Conservation (phyloP, 2,888 invertebrate genomes). For the Drosophila longiperda region DNA sequence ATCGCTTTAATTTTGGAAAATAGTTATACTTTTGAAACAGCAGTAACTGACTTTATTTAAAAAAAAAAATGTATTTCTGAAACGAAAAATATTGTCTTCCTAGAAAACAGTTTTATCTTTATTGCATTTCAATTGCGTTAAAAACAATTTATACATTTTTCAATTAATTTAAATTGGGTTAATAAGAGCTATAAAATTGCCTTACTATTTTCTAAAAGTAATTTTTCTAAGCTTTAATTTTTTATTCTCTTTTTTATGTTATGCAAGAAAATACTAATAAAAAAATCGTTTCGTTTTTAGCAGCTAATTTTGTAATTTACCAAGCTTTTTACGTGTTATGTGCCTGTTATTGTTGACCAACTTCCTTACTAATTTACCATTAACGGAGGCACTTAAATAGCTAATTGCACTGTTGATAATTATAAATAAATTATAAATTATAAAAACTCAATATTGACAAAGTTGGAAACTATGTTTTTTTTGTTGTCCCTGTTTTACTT, state of each 20-base stretch:
- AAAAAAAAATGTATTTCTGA: background rate
- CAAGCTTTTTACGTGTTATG: conserved; percentile 31
- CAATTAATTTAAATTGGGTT: background rate
- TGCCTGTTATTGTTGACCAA: conserved; percentile 22
- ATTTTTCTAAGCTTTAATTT: background rate
- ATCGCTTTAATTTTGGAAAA: too few species aligned
- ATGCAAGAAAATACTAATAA: background rate
- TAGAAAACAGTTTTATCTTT: background rate
- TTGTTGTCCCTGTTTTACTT: background rate
- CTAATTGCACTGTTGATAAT: conserved; percentile 73
- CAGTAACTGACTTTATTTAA: too few species aligned
- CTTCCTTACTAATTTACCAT: conserved; percentile 65
- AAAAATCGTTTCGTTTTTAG: background rate
- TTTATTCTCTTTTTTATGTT: background rate
- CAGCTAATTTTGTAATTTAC: conserved; percentile 41
- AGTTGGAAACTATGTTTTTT: background rate
- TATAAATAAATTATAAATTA: too few species aligned
- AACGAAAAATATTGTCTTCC: background rate
- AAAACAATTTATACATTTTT: background rate
- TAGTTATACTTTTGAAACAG: too few species aligned
- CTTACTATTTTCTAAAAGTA: background rate
- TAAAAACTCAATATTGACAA: background rate
- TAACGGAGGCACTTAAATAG: conserved; percentile 55
- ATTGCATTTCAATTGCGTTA: background rate
- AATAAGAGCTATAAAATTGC: background rate